Evolutionary conservation across 2,113 vertebrate genomes (phyloP).

Genomic region (Geothlypis trichas): DNA sequence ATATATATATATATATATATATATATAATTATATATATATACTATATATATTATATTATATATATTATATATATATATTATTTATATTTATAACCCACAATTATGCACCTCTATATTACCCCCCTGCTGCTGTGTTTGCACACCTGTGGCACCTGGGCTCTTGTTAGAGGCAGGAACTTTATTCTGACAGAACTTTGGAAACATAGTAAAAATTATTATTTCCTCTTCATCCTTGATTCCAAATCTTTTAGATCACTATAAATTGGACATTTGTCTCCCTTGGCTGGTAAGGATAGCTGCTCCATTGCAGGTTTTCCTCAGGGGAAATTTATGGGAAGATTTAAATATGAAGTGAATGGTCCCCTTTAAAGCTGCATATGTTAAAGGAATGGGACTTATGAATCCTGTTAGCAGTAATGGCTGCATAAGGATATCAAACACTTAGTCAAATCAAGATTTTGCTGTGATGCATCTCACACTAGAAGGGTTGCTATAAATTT

Average conservation of each 20-base stretch:
- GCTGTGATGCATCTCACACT: neutral
- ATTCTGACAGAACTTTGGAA: neutral
- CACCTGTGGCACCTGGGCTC: neutral
- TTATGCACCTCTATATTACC: neutral
- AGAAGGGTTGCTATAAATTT: constrained; percentile 30
- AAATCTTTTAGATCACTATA: neutral
- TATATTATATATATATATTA: no score
- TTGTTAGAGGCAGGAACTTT: neutral
- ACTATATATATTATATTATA: no score
- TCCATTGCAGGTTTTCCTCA: neutral
- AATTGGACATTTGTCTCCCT: neutral
- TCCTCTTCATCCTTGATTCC: neutral
- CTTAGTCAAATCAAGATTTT: constrained; percentile 33
- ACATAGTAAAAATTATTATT: neutral
- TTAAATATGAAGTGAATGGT: neutral
- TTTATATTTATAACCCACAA: neutral
- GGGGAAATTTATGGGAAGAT: constrained; percentile 11
- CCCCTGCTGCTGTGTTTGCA: neutral
- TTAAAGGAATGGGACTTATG: constrained; percentile 45
- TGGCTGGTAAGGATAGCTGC: neutral
- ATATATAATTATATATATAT: no score
- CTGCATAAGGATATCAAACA: constrained; percentile 27
- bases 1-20: no score
- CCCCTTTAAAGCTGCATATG: constrained; percentile 24
- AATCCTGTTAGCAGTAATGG: constrained; percentile 28